Evolutionary conservation across 2,113 vertebrate genomes (phyloP).

Genomic region (Micromys minutus): DNA sequence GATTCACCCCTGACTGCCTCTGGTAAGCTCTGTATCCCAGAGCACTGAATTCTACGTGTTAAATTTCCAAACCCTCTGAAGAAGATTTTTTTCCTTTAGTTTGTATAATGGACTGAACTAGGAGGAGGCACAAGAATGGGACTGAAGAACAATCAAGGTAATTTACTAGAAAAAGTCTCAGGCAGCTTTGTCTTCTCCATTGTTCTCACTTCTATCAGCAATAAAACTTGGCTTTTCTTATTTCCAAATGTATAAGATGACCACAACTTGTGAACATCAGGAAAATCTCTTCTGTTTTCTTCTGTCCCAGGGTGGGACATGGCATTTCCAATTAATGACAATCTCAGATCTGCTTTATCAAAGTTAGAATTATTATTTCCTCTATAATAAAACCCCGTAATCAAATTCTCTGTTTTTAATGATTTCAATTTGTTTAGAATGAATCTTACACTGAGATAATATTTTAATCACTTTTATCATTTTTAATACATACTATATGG

Average conservation of each 20-base stretch:
- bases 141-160: neutral
- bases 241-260: neutral
- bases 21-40: neutral
- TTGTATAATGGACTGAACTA: neutral
- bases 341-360: neutral
- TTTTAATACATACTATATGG: neutral
- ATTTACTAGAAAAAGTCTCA: neutral
- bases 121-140: neutral
- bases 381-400: neutral
- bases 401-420: slow-evolving; percentile 30
- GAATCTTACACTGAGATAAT: neutral
- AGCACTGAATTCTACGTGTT: neutral
- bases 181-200: neutral
- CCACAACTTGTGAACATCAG: neutral
- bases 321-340: neutral
- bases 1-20: neutral
- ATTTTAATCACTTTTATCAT: neutral
- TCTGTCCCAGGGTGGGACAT: neutral
- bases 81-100: neutral
- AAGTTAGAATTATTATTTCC: neutral
- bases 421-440: neutral
- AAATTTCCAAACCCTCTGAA: neutral
- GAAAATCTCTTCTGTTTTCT: neutral
- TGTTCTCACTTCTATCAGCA: neutral
- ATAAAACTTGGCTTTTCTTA: neutral